These are phyloP conservation scores for Arnoldichthys spilopterus DNA, from an alignment of 2,797 vertebrate species.

Conservation along the genomic window DNA sequence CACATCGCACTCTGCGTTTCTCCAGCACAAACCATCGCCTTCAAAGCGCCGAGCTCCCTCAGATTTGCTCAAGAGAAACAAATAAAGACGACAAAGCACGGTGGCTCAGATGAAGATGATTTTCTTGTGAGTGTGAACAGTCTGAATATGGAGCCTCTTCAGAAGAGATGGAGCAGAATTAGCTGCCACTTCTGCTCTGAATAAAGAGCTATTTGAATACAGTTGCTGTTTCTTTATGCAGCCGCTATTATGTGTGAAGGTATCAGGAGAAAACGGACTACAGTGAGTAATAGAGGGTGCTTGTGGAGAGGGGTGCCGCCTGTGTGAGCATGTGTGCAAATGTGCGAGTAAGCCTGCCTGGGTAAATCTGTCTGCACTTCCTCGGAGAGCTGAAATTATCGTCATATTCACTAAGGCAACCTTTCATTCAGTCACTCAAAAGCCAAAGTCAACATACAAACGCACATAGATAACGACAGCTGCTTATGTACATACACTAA, in stretches of 20 bases:
- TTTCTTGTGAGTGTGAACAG: constrained; percentile 41
- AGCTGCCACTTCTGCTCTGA: constrained; percentile 44
- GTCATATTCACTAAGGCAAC: constrained; percentile 41
- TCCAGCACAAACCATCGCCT: constrained; percentile 28
- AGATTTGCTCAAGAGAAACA: constrained; percentile 49
- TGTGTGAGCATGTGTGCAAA: constrained; percentile 25
- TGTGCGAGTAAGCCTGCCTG: constrained; percentile 33
- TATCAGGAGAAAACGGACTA: constrained; percentile 30
- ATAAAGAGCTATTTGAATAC: constrained; percentile 49
- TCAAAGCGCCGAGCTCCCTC: constrained; percentile 57
- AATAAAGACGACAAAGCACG: constrained; percentile 48
- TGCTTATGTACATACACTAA: background rate
- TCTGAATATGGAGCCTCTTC: constrained; percentile 40
- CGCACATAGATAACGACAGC: background rate
- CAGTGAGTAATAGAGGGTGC: constrained; percentile 35
- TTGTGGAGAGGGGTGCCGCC: constrained; percentile 22
- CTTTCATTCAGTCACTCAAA: constrained; percentile 45
- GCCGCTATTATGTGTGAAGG: constrained; percentile 30
- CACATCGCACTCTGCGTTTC: constrained; percentile 21
- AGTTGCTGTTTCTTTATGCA: constrained; percentile 41
- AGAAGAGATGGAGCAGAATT: constrained; percentile 45
- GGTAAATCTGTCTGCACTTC: constrained; percentile 31
- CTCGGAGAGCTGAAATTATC: constrained; percentile 44
- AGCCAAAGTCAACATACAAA: constrained; percentile 7
- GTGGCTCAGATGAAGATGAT: constrained; percentile 39